Conservation (phyloP, 64 coral and sea anemone species). For the Catalaphyllia jardinei region DNA sequence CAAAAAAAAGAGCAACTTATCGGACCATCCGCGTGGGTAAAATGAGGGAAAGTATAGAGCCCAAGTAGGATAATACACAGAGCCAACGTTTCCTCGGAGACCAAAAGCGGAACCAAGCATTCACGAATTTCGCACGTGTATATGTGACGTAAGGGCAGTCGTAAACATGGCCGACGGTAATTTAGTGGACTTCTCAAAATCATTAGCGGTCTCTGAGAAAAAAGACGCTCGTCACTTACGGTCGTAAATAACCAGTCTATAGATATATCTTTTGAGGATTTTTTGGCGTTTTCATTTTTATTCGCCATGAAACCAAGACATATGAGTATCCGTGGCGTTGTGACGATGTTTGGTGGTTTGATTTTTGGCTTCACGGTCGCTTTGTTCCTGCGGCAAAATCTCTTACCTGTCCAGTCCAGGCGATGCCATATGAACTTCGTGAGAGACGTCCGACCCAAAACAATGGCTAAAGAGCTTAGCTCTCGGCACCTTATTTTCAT, state of each 20-base stretch:
- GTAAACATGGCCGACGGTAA: slow-evolving; percentile 19
- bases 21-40: neutral
- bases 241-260: neutral
- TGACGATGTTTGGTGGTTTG: slow-evolving; percentile 77
- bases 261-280: neutral
- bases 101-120: neutral
- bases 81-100: neutral
- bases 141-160: slow-evolving; percentile 39
- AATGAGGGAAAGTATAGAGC: neutral
- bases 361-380: slow-evolving; percentile 82
- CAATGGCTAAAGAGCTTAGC: slow-evolving; percentile 71
- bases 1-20: slow-evolving; percentile 30
- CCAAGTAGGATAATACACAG: neutral
- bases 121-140: slow-evolving; percentile 21
- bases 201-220: neutral
- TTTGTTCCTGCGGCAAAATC: slow-evolving; percentile 73
- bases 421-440: slow-evolving; percentile 91
- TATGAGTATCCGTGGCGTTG: slow-evolving; percentile 78
- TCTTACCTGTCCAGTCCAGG: slow-evolving; percentile 70
- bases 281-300: neutral
- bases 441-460: slow-evolving; percentile 72
- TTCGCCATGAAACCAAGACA: slow-evolving; percentile 70
- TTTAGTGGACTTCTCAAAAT: neutral
- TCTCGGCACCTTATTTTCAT: slow-evolving; percentile 78
- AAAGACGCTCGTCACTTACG: neutral